Evolutionary conservation across 2,888 invertebrate species (phyloP), one percentile per base, ranked within the genome.

Genomic region (Hypercompe scribonia): DNA sequence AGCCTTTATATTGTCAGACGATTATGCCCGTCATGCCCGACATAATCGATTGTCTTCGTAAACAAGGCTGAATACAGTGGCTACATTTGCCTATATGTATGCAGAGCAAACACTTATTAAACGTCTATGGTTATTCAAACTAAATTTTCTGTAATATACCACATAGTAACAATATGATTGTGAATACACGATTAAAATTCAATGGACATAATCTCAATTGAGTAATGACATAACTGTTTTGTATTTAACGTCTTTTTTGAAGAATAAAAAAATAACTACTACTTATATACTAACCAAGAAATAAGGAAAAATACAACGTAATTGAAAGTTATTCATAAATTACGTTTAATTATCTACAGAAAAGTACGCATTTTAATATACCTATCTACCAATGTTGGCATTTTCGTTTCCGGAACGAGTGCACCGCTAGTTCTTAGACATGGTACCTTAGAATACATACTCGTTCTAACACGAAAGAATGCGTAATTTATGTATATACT

Each of bases 31-130:
- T 31, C 21, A 58, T 28, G 42, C 31, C 31, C 42, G 58, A 34
- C 61, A 69, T 72, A 72, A 71, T 66, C 75, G 72, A 75, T 75
- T 72, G 74, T 73, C 42, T 75, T 71, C 68, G 66, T 72, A 75
- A 72, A 75, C 66, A 75, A 8, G 71, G 71, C 54, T 69, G 71
- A 75, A 71, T 75, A 69, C n/a, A 46, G 71, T 63, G 31, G 15
- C 58, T 54, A 71, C 71, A 46, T 69, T 69, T 69, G 65, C 65
- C 28, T 46, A 42, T 46, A 46, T 24, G 21, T 66, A 66, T n/a
- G 39, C 42, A 33, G 28, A 13, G 18, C 61, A 31, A 18, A 15
- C 31, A 61, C 31, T 15, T 18, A 13, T 31, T 15, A 28, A 13
- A 31, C 5, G 31, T 61, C 18, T 31, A 61, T 61, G 31, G 61